Percentiles rank a stretch among this genome's conserved stretches.
These are phyloP conservation scores for Odontothrips loti DNA, from an alignment of 2,888 invertebrate genomes.

Conservation along the genomic window DNA sequence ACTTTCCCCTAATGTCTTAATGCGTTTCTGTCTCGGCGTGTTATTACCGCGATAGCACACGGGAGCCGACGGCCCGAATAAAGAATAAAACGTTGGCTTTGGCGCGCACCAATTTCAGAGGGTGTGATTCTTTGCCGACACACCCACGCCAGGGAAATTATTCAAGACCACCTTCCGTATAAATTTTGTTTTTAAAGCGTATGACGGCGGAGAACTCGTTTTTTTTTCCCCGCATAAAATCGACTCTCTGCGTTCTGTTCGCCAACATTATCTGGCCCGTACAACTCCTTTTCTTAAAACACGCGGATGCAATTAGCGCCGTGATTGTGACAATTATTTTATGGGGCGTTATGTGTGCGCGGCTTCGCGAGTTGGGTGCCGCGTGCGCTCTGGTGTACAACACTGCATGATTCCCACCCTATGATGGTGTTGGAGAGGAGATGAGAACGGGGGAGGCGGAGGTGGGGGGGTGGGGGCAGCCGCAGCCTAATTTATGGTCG, in stretches of 20 bases:
- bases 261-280: background rate
- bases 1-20: conserved; percentile 20
- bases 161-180: no score
- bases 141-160: no score
- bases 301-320: background rate
- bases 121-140: no score
- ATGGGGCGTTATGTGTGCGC: background rate
- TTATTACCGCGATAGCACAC: background rate
- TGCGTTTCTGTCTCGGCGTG: background rate
- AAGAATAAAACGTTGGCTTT: no score
- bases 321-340: background rate
- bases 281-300: background rate
- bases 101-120: background rate
- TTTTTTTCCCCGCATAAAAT: no score
- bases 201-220: no score
- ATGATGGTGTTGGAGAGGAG: background rate
- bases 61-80: no score
- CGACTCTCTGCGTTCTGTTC: no score
- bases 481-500: conserved; percentile 13
- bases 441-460: background rate
- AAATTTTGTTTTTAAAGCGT: no score
- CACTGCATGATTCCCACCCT: background rate
- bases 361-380: background rate
- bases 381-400: background rate
- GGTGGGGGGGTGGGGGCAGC: background rate